Evolutionary conservation across 1,140 invertebrate species (phyloP).

Genomic region (Philopotamus ludificatus): DNA sequence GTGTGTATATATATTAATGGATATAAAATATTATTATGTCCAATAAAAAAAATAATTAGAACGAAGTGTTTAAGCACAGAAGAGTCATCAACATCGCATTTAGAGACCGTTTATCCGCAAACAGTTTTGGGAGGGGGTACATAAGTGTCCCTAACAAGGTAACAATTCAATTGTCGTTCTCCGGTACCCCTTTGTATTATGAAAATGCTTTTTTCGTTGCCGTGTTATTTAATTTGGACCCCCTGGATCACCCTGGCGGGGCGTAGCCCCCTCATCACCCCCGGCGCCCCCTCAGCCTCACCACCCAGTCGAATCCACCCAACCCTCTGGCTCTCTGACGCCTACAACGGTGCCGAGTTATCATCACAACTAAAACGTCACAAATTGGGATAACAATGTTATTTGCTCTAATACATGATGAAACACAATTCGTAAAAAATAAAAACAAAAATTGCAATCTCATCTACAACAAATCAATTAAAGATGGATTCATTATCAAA

Average conservation of each 20-base stretch:
- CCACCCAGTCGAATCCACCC: constrained; percentile 14
- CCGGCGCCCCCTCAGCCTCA: constrained; percentile 3
- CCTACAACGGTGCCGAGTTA: constrained; percentile 27
- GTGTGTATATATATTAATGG: no score
- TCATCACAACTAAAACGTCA: constrained; percentile 40
- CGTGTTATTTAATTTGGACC: constrained; percentile 33
- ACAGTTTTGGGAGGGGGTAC: constrained; percentile 31
- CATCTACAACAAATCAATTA: no score
- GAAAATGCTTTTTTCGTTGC: constrained; percentile 37
- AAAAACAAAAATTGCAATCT: background rate
- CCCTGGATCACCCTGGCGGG: background rate
- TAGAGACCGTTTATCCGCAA: constrained; percentile 23
- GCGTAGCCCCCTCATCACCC: constrained; percentile 12
- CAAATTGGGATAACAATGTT: constrained; percentile 43
- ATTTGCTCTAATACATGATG: constrained; percentile 33
- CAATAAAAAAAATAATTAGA: no score
- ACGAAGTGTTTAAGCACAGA: no score
- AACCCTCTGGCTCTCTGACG: constrained; percentile 15
- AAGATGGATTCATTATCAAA: no score
- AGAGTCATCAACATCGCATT: constrained; percentile 7
- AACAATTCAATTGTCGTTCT: constrained; percentile 35
- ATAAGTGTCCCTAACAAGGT: constrained; percentile 37
- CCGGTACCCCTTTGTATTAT: constrained; percentile 35
- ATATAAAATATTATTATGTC: no score
- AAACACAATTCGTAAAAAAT: background rate